Base-by-base conservation (phyloP, 2,113 vertebrate species). In the Cinclus cinclus region DNA sequence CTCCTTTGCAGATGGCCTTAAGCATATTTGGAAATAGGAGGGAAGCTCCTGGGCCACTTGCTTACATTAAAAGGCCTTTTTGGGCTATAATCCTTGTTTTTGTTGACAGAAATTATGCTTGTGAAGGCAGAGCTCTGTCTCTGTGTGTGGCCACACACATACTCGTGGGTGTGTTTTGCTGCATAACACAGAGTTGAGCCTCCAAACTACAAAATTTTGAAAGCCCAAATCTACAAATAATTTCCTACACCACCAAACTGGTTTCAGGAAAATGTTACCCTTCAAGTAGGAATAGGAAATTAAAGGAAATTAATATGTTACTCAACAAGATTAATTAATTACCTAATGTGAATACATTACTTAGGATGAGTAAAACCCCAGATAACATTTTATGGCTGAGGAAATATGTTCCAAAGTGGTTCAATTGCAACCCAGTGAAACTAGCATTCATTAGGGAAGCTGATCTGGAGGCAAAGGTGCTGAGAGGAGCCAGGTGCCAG, bases 321-420 rank as follows among this genome's bases (percentile, higher is more conserved):
- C 81, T 96, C 83, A 93, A 73, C 75, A 92, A 87, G 87, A 95
- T 94, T 85, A 96, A 97, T 94, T 95, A 95, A 96, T 93, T 90
- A 81, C 87, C 81, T 94, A 96, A 95, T 87, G 92, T 94, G 85
- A 81, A 92, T 68, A 80, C 53, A 94, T 92, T 92, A 97, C 83
- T 83, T 81, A 90, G 75, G 86, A 78, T 80, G 6, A 6, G 62
- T 89, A 92, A 87, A 89, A 78, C 59, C 73, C 65, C 78, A 56
- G 82, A 64, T 93, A 94, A 93, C 68, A 77, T 90, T 88, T 91
- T 91, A 87, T 87, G 81, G 78, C 89, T 65, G 79, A 96, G 87
- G 92, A 95, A 94, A 96, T 96, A 92, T 10, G 56, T 79, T 35
- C 71, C 94, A 63, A 88, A 95, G 87, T 87, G 77, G 84, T 92